These are phyloP conservation scores for Yponomeuta sedellus DNA, from an alignment of 2,888 invertebrate genomes.

Conservation along the genomic window DNA sequence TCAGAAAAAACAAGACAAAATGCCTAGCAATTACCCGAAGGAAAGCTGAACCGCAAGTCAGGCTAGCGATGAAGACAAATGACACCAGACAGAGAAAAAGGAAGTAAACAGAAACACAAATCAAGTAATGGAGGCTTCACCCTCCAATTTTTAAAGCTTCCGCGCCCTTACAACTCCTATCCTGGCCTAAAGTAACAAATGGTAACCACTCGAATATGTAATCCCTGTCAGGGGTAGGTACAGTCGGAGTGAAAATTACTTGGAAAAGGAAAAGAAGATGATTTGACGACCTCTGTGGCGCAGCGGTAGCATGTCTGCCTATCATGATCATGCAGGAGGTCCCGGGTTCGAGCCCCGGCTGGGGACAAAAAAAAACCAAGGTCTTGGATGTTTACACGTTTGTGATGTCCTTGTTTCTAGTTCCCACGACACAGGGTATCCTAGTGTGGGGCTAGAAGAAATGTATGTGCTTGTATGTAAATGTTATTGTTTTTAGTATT, in stretches of 20 bases:
- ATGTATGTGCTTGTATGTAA: too few species aligned
- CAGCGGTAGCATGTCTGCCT: too few species aligned
- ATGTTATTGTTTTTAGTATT: too few species aligned
- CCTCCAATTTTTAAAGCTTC: slow-evolving; percentile 6
- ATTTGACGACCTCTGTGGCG: too few species aligned
- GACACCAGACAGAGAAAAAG: neutral
- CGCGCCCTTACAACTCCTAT: slow-evolving; percentile 32
- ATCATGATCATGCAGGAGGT: too few species aligned
- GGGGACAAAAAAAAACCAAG: too few species aligned
- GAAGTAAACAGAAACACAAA: slow-evolving; percentile 4
- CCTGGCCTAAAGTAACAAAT: slow-evolving; percentile 39
- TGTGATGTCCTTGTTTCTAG: too few species aligned
- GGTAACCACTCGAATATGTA: slow-evolving; percentile 42
- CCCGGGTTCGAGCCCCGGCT: too few species aligned
- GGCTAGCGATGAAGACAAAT: neutral
- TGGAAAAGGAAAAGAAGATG: neutral
- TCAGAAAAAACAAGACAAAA: neutral
- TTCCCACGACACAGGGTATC: too few species aligned
- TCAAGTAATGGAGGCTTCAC: slow-evolving; percentile 11
- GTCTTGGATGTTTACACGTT: too few species aligned
- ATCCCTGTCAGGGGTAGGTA: slow-evolving; percentile 35
- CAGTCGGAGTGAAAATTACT: neutral
- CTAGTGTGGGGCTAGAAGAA: too few species aligned
- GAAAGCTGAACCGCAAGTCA: neutral
- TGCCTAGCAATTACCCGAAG: neutral